Evolutionary conservation across 1,140 invertebrate species (phyloP).

Genomic region (Ooceraea biroi): DNA sequence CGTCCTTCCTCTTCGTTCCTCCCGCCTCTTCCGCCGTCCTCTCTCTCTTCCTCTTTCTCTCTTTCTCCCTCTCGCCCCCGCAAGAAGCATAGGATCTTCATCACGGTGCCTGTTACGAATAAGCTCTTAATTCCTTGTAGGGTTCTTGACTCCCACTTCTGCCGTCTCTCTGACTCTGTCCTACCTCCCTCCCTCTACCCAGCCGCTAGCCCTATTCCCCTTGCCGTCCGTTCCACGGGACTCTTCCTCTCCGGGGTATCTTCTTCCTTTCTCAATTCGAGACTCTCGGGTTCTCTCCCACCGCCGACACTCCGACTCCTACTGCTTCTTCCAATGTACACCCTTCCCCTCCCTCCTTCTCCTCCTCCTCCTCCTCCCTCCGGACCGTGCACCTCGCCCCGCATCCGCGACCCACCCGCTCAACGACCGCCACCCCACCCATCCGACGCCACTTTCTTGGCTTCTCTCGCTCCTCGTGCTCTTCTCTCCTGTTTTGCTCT

Average conservation of each 20-base stretch:
- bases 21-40: background rate
- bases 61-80: conserved; percentile 11
- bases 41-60: conserved; percentile 14
- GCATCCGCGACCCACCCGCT: conserved; percentile 52
- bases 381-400: background rate
- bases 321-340: conserved; percentile 54
- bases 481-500: conserved; percentile 74
- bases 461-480: conserved; percentile 64
- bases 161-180: conserved; percentile 66
- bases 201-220: background rate
- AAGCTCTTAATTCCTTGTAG: conserved; percentile 85
- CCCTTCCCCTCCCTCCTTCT: conserved; percentile 2
- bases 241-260: conserved; percentile 27
- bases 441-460: conserved; percentile 70
- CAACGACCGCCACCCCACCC: conserved; percentile 69
- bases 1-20: conserved; percentile 20
- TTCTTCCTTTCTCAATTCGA: conserved; percentile 64
- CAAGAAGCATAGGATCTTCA: conserved; percentile 82
- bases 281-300: conserved; percentile 60
- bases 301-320: conserved; percentile 49
- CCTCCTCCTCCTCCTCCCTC: background rate
- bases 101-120: conserved; percentile 83
- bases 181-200: background rate
- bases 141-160: conserved; percentile 81
- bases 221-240: background rate